phyloP scores from a whole-genome alignment of 1,140 invertebrate species.

The Samia ricini region DNA sequence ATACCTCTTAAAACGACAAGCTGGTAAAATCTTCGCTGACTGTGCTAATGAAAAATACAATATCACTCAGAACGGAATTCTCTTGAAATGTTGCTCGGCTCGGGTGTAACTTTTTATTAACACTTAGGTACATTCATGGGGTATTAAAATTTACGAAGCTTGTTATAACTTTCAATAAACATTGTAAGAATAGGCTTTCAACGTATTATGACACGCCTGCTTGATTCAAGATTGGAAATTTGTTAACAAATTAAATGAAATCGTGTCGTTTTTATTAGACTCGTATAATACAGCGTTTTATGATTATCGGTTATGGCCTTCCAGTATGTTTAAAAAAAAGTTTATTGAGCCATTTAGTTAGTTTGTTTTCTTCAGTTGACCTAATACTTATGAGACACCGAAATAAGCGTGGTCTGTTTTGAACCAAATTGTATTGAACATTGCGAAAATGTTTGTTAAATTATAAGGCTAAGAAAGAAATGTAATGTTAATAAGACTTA shows the following conservation, averaged over 20 bases:
- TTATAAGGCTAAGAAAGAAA: not conserved
- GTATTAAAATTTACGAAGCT: slow-evolving; percentile 22
- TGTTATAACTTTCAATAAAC: slow-evolving; percentile 20
- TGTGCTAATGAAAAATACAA: not conserved
- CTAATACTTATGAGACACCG: too few relatives aligned
- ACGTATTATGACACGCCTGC: not conserved
- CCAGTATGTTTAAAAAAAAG: too few relatives aligned
- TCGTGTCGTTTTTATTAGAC: not conserved
- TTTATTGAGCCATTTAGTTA: too few relatives aligned
- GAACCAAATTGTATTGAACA: too few relatives aligned
- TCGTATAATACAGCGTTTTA: too few relatives aligned
- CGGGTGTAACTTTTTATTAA: slow-evolving; percentile 22
- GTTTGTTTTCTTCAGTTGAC: too few relatives aligned
- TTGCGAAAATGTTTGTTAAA: too few relatives aligned
- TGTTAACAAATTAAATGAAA: not conserved
- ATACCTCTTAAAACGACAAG: not conserved
- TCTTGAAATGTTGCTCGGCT: not conserved
- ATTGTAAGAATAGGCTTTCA: not conserved
- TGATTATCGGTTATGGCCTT: too few relatives aligned
- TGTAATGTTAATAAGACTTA: not conserved
- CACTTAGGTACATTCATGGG: slow-evolving; percentile 17
- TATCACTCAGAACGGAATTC: not conserved
- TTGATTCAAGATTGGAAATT: not conserved
- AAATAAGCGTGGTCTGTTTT: too few relatives aligned
- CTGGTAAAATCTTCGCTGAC: not conserved